These are phyloP conservation scores for Psittacula echo DNA, from an alignment of 2,797 vertebrate genomes.

Conservation along the genomic window DNA sequence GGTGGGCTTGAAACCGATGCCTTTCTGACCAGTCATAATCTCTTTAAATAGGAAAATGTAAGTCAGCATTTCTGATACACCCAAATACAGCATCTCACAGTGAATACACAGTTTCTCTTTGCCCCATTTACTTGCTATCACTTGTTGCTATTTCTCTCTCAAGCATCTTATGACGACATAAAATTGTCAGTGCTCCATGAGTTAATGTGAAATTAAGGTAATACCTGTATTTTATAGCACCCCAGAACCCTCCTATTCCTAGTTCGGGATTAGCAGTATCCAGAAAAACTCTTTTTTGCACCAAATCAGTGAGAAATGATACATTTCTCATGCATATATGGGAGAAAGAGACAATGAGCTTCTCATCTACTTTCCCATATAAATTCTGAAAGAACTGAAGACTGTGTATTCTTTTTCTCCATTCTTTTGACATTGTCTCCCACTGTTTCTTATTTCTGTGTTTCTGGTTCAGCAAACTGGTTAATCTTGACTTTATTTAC, in stretches of 20 bases:
- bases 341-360: neutral
- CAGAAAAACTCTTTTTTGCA: neutral
- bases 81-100: neutral
- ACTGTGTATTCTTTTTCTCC: neutral
- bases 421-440: neutral
- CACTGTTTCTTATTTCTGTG: neutral
- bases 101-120: neutral
- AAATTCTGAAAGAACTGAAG: neutral
- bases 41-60: neutral
- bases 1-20: neutral
- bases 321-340: neutral
- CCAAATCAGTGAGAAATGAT: neutral
- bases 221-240: neutral
- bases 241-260: neutral
- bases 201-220: neutral
- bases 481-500: neutral
- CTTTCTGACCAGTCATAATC: neutral
- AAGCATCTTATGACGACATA: neutral
- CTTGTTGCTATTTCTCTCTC: neutral
- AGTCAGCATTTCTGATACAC: neutral
- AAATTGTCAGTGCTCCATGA: neutral
- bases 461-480: neutral
- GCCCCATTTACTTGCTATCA: neutral
- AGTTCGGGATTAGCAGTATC: fast-evolving
- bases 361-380: neutral